Base-by-base conservation (phyloP, 1,140 invertebrate genomes). In the Lethrus apterus region DNA sequence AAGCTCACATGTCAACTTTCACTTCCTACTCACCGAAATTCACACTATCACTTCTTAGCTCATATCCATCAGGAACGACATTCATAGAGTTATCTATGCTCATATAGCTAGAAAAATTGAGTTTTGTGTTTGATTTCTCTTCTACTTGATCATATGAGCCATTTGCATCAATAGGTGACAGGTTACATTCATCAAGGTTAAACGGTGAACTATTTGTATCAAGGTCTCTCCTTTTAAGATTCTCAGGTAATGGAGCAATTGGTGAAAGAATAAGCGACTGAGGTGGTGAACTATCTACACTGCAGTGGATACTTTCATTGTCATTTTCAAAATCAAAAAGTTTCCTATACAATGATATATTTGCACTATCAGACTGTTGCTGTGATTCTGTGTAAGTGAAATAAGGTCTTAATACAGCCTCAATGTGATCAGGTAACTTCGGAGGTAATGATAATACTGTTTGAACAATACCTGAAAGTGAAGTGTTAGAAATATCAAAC, bases 341-440 rank as follows among this genome's bases (percentile, higher is more conserved):
- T 38, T 59, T 44, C 8, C 46, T 42, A 46, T 62, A 60, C 4
- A 65, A 45, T 1, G 50, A 49, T 14, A 19, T 40, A 11, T 42
- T 21, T 17, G 5, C 14, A 11, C 29, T 5, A 7, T 10, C 5
- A 26, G 10, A 29, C 29, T 19, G 17, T 10, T 11, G 13, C 14
- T 9, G 17, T 20, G 23, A 26, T 42, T 10, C 23, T 42, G 9
- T 24, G 15, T 24, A 14, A 29, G 24, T 42, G n/a, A 73, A 59
- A 58, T 75, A 83, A 42, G 76, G 74, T 59, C 75, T 71, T 18
- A 81, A 63, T 21, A 69, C 60, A 50, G 75, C 70, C 65, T 79
- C 78, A 9, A 82, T 56, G 58, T 79, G 68, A 44, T 66, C 56
- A 2, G 79, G 78, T 11, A 83, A 63, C 7, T 52, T 41, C 1